Conservation (phyloP, 2,888 invertebrate genomes). For the Brenthis daphne region DNA sequence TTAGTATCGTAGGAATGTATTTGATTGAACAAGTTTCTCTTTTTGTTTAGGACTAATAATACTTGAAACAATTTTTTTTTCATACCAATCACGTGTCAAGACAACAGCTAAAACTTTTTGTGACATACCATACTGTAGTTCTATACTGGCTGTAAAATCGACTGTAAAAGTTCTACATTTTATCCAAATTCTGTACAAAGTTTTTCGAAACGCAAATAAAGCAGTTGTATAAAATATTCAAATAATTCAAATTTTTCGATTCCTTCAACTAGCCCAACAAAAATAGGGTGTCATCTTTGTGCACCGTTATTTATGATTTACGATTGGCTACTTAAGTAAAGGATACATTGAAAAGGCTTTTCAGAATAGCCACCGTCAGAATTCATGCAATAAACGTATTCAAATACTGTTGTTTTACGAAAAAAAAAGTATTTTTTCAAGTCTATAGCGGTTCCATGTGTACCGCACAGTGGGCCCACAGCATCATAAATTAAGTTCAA, state of each 20-base stretch:
- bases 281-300: not conserved
- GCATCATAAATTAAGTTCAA: constrained; percentile 65
- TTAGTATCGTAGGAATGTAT: too few species aligned
- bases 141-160: too few species aligned
- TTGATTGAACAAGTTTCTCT: too few species aligned
- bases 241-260: not conserved
- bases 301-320: constrained; percentile 49
- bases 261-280: not conserved
- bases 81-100: too few species aligned
- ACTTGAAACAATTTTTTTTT: too few species aligned
- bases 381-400: constrained; percentile 68
- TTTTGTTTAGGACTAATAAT: too few species aligned
- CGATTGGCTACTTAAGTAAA: constrained; percentile 63
- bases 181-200: too few species aligned
- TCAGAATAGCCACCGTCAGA: constrained; percentile 63
- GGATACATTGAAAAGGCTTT: constrained; percentile 55
- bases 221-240: constrained; percentile 5
- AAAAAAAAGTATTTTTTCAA: constrained; percentile 52
- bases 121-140: too few species aligned
- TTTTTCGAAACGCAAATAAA: not conserved
- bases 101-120: too few species aligned
- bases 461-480: constrained; percentile 68
- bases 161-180: too few species aligned
- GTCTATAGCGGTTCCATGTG: constrained; percentile 58
- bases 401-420: constrained; percentile 61